Evolutionary conservation across 2,113 vertebrate genomes (phyloP).

Genomic region (Progne subis): DNA sequence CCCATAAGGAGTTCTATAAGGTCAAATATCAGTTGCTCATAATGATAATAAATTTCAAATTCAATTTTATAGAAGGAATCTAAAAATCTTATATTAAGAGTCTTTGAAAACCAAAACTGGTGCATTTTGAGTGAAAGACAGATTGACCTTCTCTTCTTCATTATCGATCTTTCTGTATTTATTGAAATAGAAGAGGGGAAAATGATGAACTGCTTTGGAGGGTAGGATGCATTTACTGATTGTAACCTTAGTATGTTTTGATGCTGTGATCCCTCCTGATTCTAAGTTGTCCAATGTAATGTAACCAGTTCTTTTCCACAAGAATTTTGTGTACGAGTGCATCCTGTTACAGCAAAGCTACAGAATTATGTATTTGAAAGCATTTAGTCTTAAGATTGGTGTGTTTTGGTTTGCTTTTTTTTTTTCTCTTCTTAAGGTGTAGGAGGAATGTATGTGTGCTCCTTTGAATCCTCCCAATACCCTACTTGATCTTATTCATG

Average conservation of each 20-base stretch:
- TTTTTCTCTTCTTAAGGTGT: background rate
- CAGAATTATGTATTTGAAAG: background rate
- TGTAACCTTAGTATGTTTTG: background rate
- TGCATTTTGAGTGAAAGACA: background rate
- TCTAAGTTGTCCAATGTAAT: background rate
- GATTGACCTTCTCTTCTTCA: background rate
- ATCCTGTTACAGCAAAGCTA: background rate
- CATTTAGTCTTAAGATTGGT: background rate
- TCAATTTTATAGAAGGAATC: background rate
- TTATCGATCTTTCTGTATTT: background rate
- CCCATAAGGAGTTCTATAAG: background rate
- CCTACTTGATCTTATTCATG: background rate
- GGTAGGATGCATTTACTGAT: background rate
- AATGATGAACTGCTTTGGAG: background rate
- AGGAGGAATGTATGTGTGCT: background rate
- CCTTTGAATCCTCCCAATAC: background rate
- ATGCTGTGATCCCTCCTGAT: background rate
- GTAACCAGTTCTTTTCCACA: background rate
- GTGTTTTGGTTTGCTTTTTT: background rate
- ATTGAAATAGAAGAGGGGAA: background rate
- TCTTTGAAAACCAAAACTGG: background rate
- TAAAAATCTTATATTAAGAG: background rate
- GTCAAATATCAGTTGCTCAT: background rate
- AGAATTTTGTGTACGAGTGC: background rate
- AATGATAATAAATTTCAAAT: background rate